phyloP scores from a whole-genome alignment of 2,797 vertebrate genomes.

The Tapera naevia region DNA sequence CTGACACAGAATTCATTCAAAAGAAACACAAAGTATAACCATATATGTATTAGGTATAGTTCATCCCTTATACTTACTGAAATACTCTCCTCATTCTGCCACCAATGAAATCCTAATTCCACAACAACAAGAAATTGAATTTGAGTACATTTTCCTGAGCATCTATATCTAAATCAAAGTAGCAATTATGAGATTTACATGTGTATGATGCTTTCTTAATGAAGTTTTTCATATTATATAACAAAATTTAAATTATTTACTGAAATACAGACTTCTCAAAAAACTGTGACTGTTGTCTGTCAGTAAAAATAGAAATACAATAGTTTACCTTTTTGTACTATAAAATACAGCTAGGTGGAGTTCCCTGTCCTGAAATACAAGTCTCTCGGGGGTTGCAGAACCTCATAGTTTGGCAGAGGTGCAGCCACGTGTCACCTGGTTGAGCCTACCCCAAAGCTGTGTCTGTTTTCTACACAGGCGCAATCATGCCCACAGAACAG shows the following conservation, averaged over 20 bases:
- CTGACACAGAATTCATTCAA: not conserved
- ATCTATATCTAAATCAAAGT: not conserved
- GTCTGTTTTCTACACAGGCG: not conserved
- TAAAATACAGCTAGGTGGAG: not conserved
- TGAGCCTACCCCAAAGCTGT: not conserved
- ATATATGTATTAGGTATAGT: not conserved
- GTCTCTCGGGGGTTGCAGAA: not conserved
- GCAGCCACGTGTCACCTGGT: rapidly evolving
- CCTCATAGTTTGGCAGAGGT: not conserved
- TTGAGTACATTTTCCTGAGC: not conserved
- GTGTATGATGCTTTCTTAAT: not conserved
- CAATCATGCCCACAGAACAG: not conserved
- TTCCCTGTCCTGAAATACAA: not conserved
- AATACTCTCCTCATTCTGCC: not conserved
- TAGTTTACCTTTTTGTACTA: not conserved
- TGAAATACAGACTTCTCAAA: not conserved
- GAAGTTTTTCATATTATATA: not conserved
- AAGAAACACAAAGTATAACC: not conserved
- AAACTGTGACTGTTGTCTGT: not conserved
- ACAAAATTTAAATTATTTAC: not conserved
- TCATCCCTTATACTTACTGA: not conserved
- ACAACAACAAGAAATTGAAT: not conserved
- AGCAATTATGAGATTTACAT: not conserved
- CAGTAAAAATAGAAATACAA: not conserved
- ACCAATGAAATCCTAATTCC: not conserved